Percentiles rank a stretch among this genome's conserved stretches.
Conservation (phyloP, 2,797 vertebrate genomes). For the Syndactyla subalaris region DNA sequence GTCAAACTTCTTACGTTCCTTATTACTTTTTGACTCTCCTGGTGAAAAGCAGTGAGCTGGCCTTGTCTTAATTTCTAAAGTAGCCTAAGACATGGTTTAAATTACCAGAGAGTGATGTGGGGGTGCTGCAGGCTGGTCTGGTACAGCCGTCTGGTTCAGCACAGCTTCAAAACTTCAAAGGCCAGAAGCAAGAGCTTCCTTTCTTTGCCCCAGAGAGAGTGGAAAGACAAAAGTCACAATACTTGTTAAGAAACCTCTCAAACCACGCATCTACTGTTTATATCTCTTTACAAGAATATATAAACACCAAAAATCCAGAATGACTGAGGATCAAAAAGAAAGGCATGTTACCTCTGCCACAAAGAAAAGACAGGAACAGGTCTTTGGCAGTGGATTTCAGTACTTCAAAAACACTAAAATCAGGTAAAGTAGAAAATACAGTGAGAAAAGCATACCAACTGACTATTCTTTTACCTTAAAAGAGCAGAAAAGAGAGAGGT, state of each 20-base stretch:
- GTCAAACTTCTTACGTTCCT: not conserved
- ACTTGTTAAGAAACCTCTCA: not conserved
- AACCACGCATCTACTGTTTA: not conserved
- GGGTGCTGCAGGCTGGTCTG: rapidly evolving
- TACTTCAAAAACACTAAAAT: not conserved
- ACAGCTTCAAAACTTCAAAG: not conserved
- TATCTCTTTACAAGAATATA: not conserved
- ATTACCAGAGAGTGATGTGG: rapidly evolving
- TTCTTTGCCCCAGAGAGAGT: not conserved
- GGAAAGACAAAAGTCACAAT: rapidly evolving
- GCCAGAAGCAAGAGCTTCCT: not conserved
- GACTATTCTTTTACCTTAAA: not conserved
- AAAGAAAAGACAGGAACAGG: not conserved
- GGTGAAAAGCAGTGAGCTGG: not conserved
- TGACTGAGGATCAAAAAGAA: not conserved
- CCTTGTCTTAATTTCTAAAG: not conserved
- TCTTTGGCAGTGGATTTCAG: not conserved
- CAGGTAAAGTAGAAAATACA: not conserved
- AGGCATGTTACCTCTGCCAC: not conserved
- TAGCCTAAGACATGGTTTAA: not conserved
- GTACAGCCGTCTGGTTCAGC: not conserved
- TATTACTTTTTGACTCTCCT: not conserved
- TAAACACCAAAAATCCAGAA: not conserved
- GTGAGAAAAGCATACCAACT: not conserved
- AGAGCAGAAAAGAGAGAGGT: not conserved